phyloP scores from a whole-genome alignment of 1,140 invertebrate genomes.

The Zeugodacus cucurbitae region DNA sequence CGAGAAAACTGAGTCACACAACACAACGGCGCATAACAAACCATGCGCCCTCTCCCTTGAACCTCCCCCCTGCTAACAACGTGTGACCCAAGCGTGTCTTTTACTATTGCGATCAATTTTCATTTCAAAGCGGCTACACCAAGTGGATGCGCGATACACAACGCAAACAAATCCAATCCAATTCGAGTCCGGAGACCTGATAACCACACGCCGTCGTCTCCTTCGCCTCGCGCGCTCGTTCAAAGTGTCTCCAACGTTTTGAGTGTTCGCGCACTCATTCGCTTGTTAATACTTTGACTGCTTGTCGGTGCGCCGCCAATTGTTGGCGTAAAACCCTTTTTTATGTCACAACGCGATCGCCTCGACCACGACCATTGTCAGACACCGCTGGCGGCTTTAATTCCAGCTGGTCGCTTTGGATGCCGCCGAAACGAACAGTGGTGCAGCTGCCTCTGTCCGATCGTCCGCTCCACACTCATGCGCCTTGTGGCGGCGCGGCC shows the following conservation, averaged over 20 bases:
- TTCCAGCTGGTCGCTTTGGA: neutral
- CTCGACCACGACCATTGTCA: conserved; percentile 6
- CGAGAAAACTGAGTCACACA: conserved; percentile 9
- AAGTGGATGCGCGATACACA: neutral
- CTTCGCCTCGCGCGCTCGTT: neutral
- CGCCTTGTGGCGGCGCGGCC: neutral
- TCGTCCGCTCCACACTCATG: neutral
- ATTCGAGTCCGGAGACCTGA: too few relatives aligned
- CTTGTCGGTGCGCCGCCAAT: neutral
- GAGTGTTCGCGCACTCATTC: neutral
- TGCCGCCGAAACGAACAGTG: neutral
- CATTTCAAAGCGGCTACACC: neutral
- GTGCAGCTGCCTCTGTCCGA: neutral
- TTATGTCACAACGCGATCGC: conserved; percentile 1
- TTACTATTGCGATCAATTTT: neutral
- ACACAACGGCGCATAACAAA: neutral
- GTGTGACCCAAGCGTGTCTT: neutral
- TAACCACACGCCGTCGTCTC: neutral
- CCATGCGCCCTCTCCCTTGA: neutral
- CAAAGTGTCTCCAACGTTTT: neutral
- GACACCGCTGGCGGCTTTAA: conserved; percentile 13
- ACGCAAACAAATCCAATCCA: neutral
- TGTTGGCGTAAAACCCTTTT: conserved; percentile 32
- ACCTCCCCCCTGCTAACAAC: too few relatives aligned
- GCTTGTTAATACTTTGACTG: conserved; percentile 37